A percentile compares a stretch with the other conserved stretches of the same genome.
Conservation (phyloP, 2,888 invertebrate species). For the Listrodromus nycthemerus region DNA sequence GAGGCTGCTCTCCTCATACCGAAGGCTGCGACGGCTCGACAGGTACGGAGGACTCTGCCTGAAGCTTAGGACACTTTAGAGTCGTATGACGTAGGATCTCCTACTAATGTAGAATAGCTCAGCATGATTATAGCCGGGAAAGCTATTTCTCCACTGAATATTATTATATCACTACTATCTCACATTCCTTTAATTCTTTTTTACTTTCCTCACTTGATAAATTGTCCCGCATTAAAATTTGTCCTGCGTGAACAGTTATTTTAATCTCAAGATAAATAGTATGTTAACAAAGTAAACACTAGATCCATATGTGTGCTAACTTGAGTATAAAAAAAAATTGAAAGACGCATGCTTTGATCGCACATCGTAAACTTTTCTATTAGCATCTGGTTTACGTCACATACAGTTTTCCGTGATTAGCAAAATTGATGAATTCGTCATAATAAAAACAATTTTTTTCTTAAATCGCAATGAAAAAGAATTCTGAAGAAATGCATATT, state of each 20-base stretch:
- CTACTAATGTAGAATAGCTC: constrained; percentile 70
- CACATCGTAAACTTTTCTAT: not conserved
- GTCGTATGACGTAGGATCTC: constrained; percentile 75
- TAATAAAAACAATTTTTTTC: not conserved
- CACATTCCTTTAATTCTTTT: constrained; percentile 7
- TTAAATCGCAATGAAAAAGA: too few species aligned
- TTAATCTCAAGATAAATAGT: constrained; percentile 10
- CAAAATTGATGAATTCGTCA: not conserved
- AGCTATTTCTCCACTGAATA: constrained; percentile 65
- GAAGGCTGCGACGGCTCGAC: constrained; percentile 97
- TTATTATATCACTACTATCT: constrained; percentile 25
- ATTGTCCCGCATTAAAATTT: constrained; percentile 16
- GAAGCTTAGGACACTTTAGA: constrained; percentile 80
- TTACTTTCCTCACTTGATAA: constrained; percentile 2
- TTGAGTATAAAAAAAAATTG: constrained; percentile 6
- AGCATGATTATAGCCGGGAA: constrained; percentile 75
- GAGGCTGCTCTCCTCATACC: constrained; percentile 96
- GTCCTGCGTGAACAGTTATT: not conserved
- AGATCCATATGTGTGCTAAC: constrained; percentile 3
- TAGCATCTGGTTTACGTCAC: not conserved
- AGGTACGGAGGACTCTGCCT: constrained; percentile 87
- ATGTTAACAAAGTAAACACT: not conserved
- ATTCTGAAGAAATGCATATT: too few species aligned
- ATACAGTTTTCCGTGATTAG: not conserved
- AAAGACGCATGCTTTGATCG: constrained; percentile 45